Conservation (phyloP, 2,888 invertebrate genomes). For the Dyspetes luteomarginatus region DNA sequence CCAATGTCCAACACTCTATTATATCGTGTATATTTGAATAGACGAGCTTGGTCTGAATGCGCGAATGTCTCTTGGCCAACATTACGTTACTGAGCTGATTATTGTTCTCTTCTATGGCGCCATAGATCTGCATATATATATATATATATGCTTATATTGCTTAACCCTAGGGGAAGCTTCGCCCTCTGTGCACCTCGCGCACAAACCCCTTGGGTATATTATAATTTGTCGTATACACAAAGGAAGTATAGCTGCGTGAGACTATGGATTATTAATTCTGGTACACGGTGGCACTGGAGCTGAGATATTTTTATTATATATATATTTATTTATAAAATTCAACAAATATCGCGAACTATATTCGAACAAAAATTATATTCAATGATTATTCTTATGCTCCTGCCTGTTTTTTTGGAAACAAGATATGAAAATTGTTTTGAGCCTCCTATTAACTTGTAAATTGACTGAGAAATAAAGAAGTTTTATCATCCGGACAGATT, state of each 20-base stretch:
- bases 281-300: too few species aligned
- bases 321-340: too few species aligned
- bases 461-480: not conserved
- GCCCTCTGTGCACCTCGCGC: too few species aligned
- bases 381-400: not conserved
- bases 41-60: slow-evolving; percentile 22
- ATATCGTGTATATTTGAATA: not conserved
- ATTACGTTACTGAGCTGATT: slow-evolving; percentile 25
- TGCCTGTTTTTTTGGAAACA: not conserved
- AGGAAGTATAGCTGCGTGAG: too few species aligned
- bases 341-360: too few species aligned
- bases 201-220: too few species aligned
- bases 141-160: too few species aligned
- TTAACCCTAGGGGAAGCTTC: too few species aligned
- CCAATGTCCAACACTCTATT: not conserved
- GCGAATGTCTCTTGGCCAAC: slow-evolving; percentile 22
- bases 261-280: too few species aligned
- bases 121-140: not conserved
- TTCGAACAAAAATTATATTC: not conserved
- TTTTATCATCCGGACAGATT: slow-evolving; percentile 4
- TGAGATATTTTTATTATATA: too few species aligned
- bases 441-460: not conserved
- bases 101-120: not conserved
- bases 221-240: too few species aligned
- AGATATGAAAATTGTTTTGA: not conserved